phyloP scores from a whole-genome alignment of 2,888 invertebrate genomes.

The Seira ritae region DNA sequence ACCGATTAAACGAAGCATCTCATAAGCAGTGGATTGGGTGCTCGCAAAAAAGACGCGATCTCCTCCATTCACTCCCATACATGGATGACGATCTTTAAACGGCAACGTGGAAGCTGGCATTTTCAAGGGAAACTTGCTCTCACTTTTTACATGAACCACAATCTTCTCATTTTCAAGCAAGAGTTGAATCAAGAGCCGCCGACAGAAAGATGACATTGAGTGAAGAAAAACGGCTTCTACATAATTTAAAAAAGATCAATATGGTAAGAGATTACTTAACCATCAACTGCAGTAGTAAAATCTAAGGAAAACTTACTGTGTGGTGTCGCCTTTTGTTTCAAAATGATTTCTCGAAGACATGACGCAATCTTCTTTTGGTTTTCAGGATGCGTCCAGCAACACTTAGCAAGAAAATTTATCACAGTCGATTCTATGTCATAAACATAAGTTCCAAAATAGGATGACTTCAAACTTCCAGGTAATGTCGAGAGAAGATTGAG shows the following conservation, averaged over 20 bases:
- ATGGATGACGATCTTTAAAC: conserved; percentile 75
- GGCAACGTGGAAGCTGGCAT: conserved; percentile 74
- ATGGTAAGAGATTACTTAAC: not conserved
- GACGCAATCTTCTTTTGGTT: conserved; percentile 90
- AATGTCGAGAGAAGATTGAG: conserved; percentile 81
- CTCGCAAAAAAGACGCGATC: conserved; percentile 70
- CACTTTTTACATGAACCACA: conserved; percentile 82
- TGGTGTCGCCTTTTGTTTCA: conserved; percentile 78
- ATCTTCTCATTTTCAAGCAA: conserved; percentile 91
- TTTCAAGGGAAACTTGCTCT: conserved; percentile 71
- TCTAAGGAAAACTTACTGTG: conserved; percentile 75
- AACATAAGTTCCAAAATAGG: conserved; percentile 69
- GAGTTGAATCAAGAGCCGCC: conserved; percentile 89
- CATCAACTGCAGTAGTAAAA: too few relatives aligned
- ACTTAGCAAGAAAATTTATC: conserved; percentile 87
- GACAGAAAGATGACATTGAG: conserved; percentile 91
- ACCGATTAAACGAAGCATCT: conserved; percentile 70
- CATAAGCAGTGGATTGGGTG: conserved; percentile 66
- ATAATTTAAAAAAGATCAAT: not conserved
- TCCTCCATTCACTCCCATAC: conserved; percentile 74
- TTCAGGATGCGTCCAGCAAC: conserved; percentile 88
- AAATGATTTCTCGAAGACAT: conserved; percentile 86
- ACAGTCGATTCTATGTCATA: conserved; percentile 83
- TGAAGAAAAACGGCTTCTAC: conserved; percentile 76
- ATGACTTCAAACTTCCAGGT: conserved; percentile 68